A percentile compares a stretch with the other conserved stretches of the same genome.
These are phyloP conservation scores for Carposina sasakii DNA, from an alignment of 1,140 invertebrate species.

Conservation along the genomic window DNA sequence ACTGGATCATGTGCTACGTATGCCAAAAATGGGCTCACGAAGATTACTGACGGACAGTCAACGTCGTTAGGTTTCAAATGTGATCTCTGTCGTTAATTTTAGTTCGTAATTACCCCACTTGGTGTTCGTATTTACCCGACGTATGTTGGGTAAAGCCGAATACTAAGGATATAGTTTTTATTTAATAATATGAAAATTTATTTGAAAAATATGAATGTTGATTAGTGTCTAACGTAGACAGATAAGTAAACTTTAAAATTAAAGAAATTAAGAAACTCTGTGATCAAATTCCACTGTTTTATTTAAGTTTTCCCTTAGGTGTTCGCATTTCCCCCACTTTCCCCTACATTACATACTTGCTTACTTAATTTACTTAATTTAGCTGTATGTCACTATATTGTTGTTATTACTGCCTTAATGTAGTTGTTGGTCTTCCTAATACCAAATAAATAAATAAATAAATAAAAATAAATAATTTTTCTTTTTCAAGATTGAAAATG, in stretches of 20 bases:
- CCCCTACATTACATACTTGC: too few relatives aligned
- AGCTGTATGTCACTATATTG: too few relatives aligned
- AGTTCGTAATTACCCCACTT: slow-evolving; percentile 9
- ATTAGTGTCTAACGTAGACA: too few relatives aligned
- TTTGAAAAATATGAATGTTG: slow-evolving; percentile 5
- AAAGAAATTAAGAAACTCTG: too few relatives aligned
- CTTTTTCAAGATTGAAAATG: too few relatives aligned
- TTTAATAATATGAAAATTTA: slow-evolving; percentile 1
- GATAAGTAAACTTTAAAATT: not conserved
- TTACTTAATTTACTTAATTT: too few relatives aligned
- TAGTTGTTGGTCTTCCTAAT: too few relatives aligned
- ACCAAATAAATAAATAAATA: too few relatives aligned
- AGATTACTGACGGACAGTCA: slow-evolving; percentile 9
- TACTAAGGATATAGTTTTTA: slow-evolving; percentile 6
- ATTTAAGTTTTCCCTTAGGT: slow-evolving; percentile 8
- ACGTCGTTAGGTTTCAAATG: slow-evolving; percentile 7
- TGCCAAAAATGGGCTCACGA: slow-evolving; percentile 11
- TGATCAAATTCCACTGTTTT: slow-evolving; percentile 4
- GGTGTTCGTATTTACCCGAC: slow-evolving; percentile 9
- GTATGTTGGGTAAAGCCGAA: slow-evolving; percentile 7
- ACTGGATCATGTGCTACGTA: slow-evolving; percentile 8
- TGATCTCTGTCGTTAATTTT: slow-evolving; percentile 4
- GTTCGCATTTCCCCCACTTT: slow-evolving; percentile 12
- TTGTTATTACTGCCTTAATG: too few relatives aligned
- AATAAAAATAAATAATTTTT: too few relatives aligned